Evolutionary conservation across 2,113 vertebrate genomes (phyloP), one percentile per base, ranked within the genome.

Genomic region (Ptilorrhoa leucosticta): DNA sequence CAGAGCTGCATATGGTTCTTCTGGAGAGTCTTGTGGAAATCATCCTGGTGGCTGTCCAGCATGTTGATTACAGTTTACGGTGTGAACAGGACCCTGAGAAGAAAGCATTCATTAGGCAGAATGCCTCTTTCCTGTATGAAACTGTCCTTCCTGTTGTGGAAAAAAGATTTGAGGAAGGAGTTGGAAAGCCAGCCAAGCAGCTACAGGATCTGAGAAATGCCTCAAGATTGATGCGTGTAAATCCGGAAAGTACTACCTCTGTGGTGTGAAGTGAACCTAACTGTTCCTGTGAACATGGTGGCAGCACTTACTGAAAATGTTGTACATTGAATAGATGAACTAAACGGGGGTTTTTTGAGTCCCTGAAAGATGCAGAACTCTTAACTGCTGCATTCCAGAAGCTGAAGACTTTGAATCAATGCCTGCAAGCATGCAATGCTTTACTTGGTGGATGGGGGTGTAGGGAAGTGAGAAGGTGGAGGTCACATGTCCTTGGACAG

Each of bases 11-110:
- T 97, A 99, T 99, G 99, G 99, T 99, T 76, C 98, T 99, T 56
- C 89, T 99, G 96, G 99, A 99, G 98, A 99, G 99, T 94, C 98
- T 99, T 1, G 87, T 99, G 80, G 99, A 99, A 97, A 98, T 99
- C 92, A 99, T 99, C 92, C 97, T 99, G 93, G 99, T 99, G 65
- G 99, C 99, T 6, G 98, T 99, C 65, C 99, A 99, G 96, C 99
- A 99, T 9, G 99, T 99, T 40, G 99, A 99, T 97, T 99, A 99
- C 96, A 99, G 99, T 94, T 98, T 99, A 45, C 98, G 99, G 20
- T 99, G 99, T 42, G 99, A 99, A 95, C 99, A 99, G 97, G 99
- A 99, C 68, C 96, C 98, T 0, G 99, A 99, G 97, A 99, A 99
- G 97, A 99, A 99, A 95, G 91, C 97, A 19, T 99, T 99, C 92